A percentile compares a stretch with the other conserved stretches of the same genome.
Evolutionary conservation across 2,113 vertebrate species (phyloP).

Genomic region (Cairina moschata): DNA sequence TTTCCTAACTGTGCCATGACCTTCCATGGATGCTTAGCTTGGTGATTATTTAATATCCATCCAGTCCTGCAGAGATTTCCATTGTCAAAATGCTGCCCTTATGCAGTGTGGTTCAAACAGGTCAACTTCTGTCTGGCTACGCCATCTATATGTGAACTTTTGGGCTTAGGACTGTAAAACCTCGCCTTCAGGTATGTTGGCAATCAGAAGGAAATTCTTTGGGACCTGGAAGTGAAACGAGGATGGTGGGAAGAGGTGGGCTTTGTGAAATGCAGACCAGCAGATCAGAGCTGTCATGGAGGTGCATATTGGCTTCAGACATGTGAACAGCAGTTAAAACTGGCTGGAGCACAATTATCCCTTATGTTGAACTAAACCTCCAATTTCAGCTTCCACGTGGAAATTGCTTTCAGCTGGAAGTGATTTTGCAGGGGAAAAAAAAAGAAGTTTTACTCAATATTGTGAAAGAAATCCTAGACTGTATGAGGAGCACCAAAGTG

Average conservation of each 20-base stretch:
- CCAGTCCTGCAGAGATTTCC: not conserved
- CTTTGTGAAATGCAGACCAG: not conserved
- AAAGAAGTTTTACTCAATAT: fast-evolving
- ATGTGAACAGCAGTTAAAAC: not conserved
- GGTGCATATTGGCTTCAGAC: not conserved
- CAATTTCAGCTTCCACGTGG: not conserved
- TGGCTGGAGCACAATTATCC: not conserved
- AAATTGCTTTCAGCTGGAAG: not conserved
- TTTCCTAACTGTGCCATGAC: not conserved
- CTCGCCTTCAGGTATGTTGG: not conserved
- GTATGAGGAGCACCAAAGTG: not conserved
- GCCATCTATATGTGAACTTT: not conserved
- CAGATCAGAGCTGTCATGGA: not conserved
- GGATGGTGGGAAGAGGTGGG: not conserved
- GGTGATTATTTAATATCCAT: not conserved
- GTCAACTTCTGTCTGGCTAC: not conserved
- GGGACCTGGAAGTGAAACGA: not conserved
- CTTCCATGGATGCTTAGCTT: not conserved
- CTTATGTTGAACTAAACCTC: not conserved
- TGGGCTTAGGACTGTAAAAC: not conserved
- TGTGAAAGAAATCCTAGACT: not conserved
- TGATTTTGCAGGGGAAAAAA: not conserved
- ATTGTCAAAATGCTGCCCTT: not conserved
- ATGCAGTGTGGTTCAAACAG: not conserved
- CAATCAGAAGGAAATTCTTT: not conserved